Base-by-base conservation (phyloP, 2,797 vertebrate species). In the Huso huso region DNA sequence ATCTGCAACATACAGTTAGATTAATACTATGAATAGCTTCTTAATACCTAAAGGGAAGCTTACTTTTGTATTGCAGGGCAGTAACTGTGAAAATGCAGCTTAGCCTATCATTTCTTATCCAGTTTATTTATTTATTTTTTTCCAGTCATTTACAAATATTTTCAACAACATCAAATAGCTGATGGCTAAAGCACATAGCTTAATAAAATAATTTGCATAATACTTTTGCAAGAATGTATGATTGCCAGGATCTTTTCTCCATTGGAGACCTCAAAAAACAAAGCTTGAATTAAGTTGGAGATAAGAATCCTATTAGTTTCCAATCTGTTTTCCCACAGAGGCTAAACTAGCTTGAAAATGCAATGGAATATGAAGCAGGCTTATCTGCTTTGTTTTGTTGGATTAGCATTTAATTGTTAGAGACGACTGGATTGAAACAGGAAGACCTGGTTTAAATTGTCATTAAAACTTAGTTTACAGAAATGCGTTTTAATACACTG, bases 251-350 rank as follows among this genome's bases (percentile, higher is more conserved):
- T 63, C 72, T 65, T 37, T 23, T 70, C 61, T 63, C 64, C 15
- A 73, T 67, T 37, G 13, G 68, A 70, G 70, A 68, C 63, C 65
- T 60, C 23, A 49, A 11, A 51, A 66, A 61, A 68, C 15, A 61
- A 58, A 48, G 62, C 74, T 66, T 70, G 61, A 63, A 72, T 65
- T 62, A 74, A 76, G 77, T 76, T 62, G 77, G 72, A 72, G 60
- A 76, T 64, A 73, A 51, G 59, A 63, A 58, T 63, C 63, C 61
- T 23, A 59, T 71, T 67, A 2, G 23, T 37, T 37, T 37, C 23
- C 23, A 2, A 37, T 37, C 23, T 37, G 23, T 37, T 37, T 37
- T 4, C 23, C 23, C 23, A 37, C 23, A 37, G 23, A 37, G 23
- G 23, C 23, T 37, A 37, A 4, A 37, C 23, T 37, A 37, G 2